Percentiles rank a stretch among this genome's conserved stretches.
Conservation (phyloP, 2,888 invertebrate species). For the Argyresthia goedartella region DNA sequence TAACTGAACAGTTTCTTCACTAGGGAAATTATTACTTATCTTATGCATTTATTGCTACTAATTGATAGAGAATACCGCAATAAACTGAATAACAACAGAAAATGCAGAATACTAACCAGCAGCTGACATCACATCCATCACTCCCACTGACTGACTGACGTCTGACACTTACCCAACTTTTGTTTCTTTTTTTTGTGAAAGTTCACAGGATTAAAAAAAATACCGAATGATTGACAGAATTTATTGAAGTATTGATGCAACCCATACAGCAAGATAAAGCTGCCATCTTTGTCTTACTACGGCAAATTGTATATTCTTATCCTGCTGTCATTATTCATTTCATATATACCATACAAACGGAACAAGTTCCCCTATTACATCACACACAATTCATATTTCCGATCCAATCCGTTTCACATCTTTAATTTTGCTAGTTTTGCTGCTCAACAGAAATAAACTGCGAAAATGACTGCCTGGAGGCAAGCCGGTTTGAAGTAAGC, state of each 20-base stretch:
- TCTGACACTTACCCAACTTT: background rate
- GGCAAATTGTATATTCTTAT: conserved; percentile 1
- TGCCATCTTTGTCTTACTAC: background rate
- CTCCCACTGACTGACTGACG: too few relatives aligned
- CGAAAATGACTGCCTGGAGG: conserved; percentile 84
- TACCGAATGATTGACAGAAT: too few relatives aligned
- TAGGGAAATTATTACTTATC: too few relatives aligned
- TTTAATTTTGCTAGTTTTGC: background rate
- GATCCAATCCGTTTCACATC: background rate
- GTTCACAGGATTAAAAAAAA: too few relatives aligned
- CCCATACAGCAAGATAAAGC: too few relatives aligned
- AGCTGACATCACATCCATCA: conserved; percentile 2
- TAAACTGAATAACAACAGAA: background rate
- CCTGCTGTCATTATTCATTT: background rate
- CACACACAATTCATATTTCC: background rate
- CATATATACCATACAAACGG: background rate
- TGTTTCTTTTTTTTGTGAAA: too few relatives aligned
- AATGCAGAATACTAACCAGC: background rate
- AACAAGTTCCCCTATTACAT: background rate
- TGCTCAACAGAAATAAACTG: background rate
- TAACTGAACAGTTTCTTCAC: too few relatives aligned
- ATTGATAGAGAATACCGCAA: too few relatives aligned
- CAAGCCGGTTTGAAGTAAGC: conserved; percentile 87
- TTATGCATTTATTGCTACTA: too few relatives aligned
- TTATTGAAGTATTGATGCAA: too few relatives aligned